Base-by-base conservation (phyloP, 1,140 invertebrate species). In the Microplitis mediator region DNA sequence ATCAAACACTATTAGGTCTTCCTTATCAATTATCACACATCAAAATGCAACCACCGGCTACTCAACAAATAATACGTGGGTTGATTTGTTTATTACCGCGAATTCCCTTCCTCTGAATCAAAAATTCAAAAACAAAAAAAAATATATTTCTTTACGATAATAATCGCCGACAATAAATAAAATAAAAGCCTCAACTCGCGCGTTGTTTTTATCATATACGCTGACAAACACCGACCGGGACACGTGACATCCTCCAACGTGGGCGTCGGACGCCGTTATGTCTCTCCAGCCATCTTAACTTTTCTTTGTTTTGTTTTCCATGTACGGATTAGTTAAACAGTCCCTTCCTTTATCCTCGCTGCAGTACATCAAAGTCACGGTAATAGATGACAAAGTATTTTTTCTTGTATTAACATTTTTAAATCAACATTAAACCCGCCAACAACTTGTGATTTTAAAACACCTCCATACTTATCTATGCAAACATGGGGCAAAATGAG, bases 161-260 rank as follows among this genome's bases (percentile, higher is more conserved):
- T 4, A 54, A n/a, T n/a, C 51, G 13, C 51, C 51, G 13, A 54
- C 51, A n/a, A 23, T 23, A 23, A 23, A 23, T 23, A 23, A 23
- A 23, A 45, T 31, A 31, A 23, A 11, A 23, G 4, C 56, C 23
- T 58, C 23, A 23, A 23, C 23, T 23, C 9, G 16, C 56, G 9
- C 23, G 16, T 58, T 58, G 56, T 58, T 31, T 23, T 58, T 23
- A 23, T 58, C 56, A 58, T 58, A 9, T 23, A 58, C 3, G 8
- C 14, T 58, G 14, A 31, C 56, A 58, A 16, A 31, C 23, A 23
- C 23, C 51, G 51, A 54, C 16, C 56, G 56, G 23, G 23, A 58
- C 56, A 58, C 56, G 56, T 58, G 56, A 58, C 56, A 58, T 58
- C 56, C 56, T 58, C 56, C 3, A 3, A 58, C 56, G 56, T 58